These are phyloP conservation scores for Trididemnum clinides DNA, from an alignment of 23 tunicate species.

Conservation along the genomic window DNA sequence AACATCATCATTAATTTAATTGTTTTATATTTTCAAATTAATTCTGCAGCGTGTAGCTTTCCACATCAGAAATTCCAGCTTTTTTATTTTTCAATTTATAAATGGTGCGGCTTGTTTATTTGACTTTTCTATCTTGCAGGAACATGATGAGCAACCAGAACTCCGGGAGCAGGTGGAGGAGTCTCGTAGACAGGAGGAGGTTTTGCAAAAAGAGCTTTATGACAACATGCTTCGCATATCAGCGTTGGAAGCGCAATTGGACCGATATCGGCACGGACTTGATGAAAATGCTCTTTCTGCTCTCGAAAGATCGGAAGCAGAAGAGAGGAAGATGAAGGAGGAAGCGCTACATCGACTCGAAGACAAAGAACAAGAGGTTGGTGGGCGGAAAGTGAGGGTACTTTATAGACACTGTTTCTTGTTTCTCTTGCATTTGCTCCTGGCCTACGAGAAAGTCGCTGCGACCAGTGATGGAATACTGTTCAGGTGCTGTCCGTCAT, in stretches of 20 bases:
- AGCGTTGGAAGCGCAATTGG: slow-evolving; percentile 82
- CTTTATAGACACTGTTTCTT: too few relatives aligned
- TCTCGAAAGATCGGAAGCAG: slow-evolving; percentile 53
- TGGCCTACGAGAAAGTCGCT: too few relatives aligned
- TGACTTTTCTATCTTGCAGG: background rate
- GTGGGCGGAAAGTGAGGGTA: too few relatives aligned
- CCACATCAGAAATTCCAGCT: too few relatives aligned
- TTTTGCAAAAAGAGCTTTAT: slow-evolving; percentile 70
- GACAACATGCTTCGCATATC: slow-evolving; percentile 65
- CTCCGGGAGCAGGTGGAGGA: slow-evolving; percentile 50
- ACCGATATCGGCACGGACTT: slow-evolving; percentile 71
- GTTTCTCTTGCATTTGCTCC: too few relatives aligned
- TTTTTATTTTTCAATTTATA: background rate
- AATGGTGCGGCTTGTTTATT: background rate
- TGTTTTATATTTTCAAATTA: too few relatives aligned
- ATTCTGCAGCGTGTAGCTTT: too few relatives aligned
- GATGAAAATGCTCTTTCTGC: slow-evolving; percentile 46
- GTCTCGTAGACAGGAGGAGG: slow-evolving; percentile 48
- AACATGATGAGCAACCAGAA: background rate
- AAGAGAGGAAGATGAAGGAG: slow-evolving; percentile 49
- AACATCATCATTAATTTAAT: too few relatives aligned
- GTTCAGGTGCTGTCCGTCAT: too few relatives aligned
- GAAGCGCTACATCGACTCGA: slow-evolving; percentile 46
- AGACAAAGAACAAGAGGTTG: slow-evolving; percentile 67
- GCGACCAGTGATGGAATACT: too few relatives aligned